These are phyloP conservation scores for Bujurquina vittata DNA, from an alignment of 2,113 vertebrate genomes.

Conservation along the genomic window DNA sequence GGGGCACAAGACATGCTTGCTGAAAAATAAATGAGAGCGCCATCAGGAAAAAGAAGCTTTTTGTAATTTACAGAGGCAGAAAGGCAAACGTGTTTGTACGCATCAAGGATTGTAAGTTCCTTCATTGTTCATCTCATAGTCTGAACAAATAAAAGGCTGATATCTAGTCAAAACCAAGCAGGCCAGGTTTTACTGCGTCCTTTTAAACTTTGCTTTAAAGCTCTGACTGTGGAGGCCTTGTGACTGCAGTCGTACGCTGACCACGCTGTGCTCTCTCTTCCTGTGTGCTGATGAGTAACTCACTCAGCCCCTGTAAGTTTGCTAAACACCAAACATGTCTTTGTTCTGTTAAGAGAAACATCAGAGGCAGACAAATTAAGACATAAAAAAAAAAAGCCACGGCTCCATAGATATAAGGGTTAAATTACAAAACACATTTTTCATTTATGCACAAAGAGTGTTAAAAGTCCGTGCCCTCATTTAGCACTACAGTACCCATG, in stretches of 20 bases:
- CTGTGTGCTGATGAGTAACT: neutral
- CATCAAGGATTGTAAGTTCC: neutral
- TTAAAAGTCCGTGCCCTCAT: too few species aligned
- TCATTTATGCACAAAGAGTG: neutral
- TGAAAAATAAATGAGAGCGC: neutral
- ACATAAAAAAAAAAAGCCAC: neutral
- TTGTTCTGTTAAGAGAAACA: neutral
- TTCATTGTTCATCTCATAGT: neutral
- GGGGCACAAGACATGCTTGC: neutral
- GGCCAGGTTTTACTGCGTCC: accelerated
- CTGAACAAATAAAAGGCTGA: neutral
- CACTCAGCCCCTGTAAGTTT: too few species aligned
- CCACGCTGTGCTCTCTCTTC: neutral
- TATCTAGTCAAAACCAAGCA: accelerated
- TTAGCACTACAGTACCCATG: too few species aligned
- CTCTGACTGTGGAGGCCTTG: neutral
- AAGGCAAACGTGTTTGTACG: neutral
- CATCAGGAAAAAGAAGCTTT: too few species aligned
- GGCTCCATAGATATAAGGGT: neutral
- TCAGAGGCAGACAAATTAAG: neutral
- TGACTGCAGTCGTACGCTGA: neutral
- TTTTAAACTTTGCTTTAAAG: neutral
- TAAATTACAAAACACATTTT: neutral
- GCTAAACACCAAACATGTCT: accelerated
- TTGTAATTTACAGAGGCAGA: neutral